phyloP scores from a whole-genome alignment of 2,888 invertebrate genomes.

The Sphaerophoria taeniata region DNA sequence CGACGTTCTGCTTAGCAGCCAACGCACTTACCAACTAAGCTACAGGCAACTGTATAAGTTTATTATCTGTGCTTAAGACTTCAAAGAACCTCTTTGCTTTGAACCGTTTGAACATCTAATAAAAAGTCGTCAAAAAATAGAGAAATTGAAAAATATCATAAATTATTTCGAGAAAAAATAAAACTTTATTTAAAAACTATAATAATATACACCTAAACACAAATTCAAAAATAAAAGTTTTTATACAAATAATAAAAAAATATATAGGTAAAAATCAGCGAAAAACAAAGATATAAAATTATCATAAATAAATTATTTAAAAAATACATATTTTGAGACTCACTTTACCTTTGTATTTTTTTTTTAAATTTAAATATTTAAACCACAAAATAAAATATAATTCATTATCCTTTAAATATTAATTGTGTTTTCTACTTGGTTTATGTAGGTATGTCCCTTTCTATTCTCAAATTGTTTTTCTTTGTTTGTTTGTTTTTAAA shows the following conservation, averaged over 20 bases:
- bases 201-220: constrained; percentile 28
- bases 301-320: constrained; percentile 59
- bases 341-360: constrained; percentile 40
- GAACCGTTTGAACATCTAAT: no score
- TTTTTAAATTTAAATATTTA: constrained; percentile 35
- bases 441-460: constrained; percentile 31
- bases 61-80: no score
- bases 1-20: no score
- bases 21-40: no score
- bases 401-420: not conserved
- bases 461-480: constrained; percentile 21
- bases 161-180: constrained; percentile 20
- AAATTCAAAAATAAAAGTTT: constrained; percentile 28
- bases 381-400: constrained; percentile 25
- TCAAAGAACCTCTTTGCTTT: no score
- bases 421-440: constrained; percentile 22
- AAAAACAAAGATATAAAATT: not conserved
- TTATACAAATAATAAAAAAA: constrained; percentile 18
- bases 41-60: no score
- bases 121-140: constrained; percentile 1
- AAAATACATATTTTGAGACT: constrained; percentile 55
- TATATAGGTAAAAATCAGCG: not conserved
- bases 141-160: not conserved
- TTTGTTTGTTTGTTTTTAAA: constrained; percentile 8
- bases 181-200: constrained; percentile 43